These are phyloP conservation scores for Mustelus asterias DNA, from an alignment of 2,113 vertebrate species.

Conservation along the genomic window DNA sequence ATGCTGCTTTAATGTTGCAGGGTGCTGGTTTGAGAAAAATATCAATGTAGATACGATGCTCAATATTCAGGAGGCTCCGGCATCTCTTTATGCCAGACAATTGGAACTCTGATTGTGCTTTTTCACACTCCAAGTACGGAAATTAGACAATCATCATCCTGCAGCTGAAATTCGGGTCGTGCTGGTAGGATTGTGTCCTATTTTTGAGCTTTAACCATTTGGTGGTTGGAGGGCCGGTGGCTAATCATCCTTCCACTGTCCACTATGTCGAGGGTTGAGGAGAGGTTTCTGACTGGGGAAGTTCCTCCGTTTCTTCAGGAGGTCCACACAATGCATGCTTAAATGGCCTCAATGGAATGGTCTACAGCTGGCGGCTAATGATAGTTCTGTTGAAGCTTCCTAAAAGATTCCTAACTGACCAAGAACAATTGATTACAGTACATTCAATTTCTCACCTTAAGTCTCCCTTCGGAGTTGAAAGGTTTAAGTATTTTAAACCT, in stretches of 20 bases:
- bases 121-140: neutral
- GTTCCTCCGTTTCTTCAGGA: neutral
- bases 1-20: neutral
- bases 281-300: neutral
- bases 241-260: neutral
- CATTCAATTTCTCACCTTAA: neutral
- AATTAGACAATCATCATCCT: neutral
- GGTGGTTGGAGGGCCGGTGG: neutral
- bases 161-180: neutral
- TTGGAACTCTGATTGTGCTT: neutral
- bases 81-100: neutral
- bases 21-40: neutral
- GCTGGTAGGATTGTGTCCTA: neutral
- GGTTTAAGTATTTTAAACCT: neutral
- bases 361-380: neutral
- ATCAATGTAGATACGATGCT: neutral
- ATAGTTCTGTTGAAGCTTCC: neutral
- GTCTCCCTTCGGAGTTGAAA: neutral
- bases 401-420: neutral
- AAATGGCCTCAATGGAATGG: neutral
- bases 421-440: neutral
- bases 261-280: neutral
- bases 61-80: neutral
- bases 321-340: neutral
- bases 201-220: neutral